phyloP scores from a whole-genome alignment of 2,797 vertebrate species.

The Pempheris klunzingeri region DNA sequence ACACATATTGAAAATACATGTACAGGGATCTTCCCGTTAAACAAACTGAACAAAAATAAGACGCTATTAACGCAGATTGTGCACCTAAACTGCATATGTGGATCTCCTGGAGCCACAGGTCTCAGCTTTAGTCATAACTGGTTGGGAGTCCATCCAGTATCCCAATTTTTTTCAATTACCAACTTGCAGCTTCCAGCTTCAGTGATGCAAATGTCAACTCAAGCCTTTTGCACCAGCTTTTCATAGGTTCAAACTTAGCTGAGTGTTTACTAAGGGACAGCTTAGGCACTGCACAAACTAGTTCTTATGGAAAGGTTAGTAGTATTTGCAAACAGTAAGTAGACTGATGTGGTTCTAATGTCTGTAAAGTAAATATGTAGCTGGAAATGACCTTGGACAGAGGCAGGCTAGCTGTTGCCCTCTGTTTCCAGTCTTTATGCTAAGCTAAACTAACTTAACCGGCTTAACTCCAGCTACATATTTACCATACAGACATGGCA shows the following conservation, averaged over 20 bases:
- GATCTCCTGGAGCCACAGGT: background rate
- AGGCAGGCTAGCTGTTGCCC: background rate
- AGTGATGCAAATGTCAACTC: background rate
- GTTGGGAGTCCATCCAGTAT: background rate
- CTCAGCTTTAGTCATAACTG: background rate
- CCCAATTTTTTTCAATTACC: background rate
- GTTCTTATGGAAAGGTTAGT: background rate
- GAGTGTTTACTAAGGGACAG: too few relatives aligned
- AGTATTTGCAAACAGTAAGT: background rate
- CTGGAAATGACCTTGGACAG: background rate
- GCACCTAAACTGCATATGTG: background rate
- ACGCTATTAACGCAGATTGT: background rate
- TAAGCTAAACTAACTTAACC: background rate
- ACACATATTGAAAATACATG: conserved; percentile 16
- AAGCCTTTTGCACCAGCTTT: background rate
- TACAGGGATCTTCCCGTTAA: conserved; percentile 6
- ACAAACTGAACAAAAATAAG: background rate
- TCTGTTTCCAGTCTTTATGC: background rate
- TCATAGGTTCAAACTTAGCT: background rate
- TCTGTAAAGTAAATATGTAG: background rate
- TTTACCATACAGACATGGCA: background rate
- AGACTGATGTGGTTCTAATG: background rate
- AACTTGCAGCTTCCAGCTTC: background rate
- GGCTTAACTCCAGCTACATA: background rate
- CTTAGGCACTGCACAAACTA: background rate